Conservation (phyloP, 2,113 vertebrate genomes). For the Vireo altiloquus region DNA sequence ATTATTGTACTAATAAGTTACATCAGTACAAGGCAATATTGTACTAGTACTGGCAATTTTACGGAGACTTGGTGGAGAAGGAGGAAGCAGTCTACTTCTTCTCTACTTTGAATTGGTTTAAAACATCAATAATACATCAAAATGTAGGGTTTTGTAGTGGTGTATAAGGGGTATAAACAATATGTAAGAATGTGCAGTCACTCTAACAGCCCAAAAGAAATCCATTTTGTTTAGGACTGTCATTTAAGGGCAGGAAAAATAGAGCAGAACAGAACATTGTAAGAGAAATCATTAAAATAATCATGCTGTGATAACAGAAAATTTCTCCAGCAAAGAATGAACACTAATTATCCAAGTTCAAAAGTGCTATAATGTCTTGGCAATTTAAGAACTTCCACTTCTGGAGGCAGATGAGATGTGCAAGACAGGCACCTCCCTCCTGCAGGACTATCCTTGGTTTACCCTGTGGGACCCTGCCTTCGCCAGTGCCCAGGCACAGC, state of each 20-base stretch:
- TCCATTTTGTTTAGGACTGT: neutral
- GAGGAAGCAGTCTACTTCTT: neutral
- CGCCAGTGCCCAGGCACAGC: rapidly evolving
- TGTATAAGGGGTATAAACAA: neutral
- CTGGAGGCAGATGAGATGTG: too few species aligned
- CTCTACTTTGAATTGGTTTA: neutral
- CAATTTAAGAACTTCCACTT: too few species aligned
- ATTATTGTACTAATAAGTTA: neutral
- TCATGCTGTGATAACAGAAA: neutral
- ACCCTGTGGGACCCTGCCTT: rapidly evolving
- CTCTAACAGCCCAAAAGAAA: neutral
- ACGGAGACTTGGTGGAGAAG: neutral
- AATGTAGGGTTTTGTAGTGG: neutral
- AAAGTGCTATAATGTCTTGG: too few species aligned
- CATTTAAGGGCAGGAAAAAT: neutral
- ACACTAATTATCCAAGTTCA: neutral
- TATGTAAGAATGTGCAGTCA: neutral
- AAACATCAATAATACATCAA: neutral
- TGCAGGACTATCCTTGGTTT: rapidly evolving
- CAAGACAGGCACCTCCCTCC: rapidly evolving
- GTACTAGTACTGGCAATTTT: neutral
- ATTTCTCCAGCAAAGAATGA: neutral
- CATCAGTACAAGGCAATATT: neutral
- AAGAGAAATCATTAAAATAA: neutral
- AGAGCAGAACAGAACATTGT: neutral